Base-by-base conservation (phyloP, 2,797 vertebrate species). In the Acrossocheilus fasciatus region DNA sequence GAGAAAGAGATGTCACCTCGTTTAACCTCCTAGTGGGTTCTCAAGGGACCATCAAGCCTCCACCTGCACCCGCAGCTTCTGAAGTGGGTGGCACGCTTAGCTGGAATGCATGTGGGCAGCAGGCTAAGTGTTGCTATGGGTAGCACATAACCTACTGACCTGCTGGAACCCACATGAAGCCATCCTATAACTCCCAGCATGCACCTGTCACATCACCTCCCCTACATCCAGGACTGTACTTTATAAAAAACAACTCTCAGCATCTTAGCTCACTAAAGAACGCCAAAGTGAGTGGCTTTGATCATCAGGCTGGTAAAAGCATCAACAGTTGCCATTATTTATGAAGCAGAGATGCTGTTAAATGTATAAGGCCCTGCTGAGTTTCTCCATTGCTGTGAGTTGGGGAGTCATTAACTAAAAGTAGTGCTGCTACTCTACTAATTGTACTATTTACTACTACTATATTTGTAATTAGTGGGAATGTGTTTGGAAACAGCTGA, bases 11-110 rank as follows among this genome's bases (percentile, higher is more conserved):
- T 87, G 85, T 89, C 82, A 93, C 89, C 87, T 92, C 89, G 89
- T 90, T 93, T 92, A 94, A 94, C 92, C 93, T 93, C 88, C 88
- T 91, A 91, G 89, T 88, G 91, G 85, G 81, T 86, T 93, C 93
- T 92, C 92, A 88, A 83, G 87, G 91, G 91, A 89, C 89, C 89
- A 57, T 70, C 64, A 70, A 80, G 86, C 87, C 86, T 87, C 89
- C 92, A 93, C 93, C 90, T 91, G 91, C 92, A 70, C 86, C 82
- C 69, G 52, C 68, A 66, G 78, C 69, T 62, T 80, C 62, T 72
- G 36, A 81, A 79, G 89, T 84, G 76, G 43, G 39, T 78, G 20
- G 43, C 26, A 87, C 52, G 41, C 45, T 30, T 62, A 62, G 86
- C n/a, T 87, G 82, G 47, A 86, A 70, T 75, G 82, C 70, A 89